Conservation (phyloP, 2,113 vertebrate species). For the Myiozetetes cayanensis region DNA sequence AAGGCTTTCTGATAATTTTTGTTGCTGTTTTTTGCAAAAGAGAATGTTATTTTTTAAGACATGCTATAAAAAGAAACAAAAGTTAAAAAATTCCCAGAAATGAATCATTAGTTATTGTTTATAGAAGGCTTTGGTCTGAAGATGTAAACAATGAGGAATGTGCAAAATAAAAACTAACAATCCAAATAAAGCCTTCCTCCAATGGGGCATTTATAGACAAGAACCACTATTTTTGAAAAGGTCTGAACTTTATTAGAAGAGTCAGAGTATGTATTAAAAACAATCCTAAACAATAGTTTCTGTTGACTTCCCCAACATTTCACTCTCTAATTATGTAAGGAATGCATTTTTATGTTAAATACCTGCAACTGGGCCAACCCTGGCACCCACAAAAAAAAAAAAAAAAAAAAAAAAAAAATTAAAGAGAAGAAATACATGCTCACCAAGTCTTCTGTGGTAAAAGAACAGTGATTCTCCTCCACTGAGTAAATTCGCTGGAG, state of each 20-base stretch:
- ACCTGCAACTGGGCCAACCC: not conserved
- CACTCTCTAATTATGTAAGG: not conserved
- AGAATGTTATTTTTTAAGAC: conserved; percentile 16
- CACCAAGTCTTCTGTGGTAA: conserved; percentile 97
- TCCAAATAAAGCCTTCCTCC: conserved; percentile 35
- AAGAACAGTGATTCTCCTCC: conserved; percentile 91
- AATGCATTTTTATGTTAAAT: not conserved
- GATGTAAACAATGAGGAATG: conserved; percentile 36
- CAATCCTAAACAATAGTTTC: conserved; percentile 26
- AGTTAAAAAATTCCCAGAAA: conserved; percentile 54
- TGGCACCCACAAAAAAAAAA: not conserved
- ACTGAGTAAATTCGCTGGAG: conserved; percentile 91
- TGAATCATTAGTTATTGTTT: conserved; percentile 56
- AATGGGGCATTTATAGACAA: not conserved
- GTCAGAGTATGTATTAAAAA: not conserved
- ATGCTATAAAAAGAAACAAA: conserved; percentile 37
- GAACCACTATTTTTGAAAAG: not conserved
- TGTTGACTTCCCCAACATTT: conserved; percentile 11
- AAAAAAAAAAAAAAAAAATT: not conserved
- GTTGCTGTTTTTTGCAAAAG: not conserved
- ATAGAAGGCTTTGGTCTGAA: conserved; percentile 12
- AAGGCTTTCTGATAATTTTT: conserved; percentile 2
- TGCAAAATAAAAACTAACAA: conserved; percentile 52
- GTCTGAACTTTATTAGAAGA: not conserved
- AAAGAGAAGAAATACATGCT: conserved; percentile 5